Base-by-base conservation (phyloP, 2,888 invertebrate species). In the Steinernema scapterisci region DNA sequence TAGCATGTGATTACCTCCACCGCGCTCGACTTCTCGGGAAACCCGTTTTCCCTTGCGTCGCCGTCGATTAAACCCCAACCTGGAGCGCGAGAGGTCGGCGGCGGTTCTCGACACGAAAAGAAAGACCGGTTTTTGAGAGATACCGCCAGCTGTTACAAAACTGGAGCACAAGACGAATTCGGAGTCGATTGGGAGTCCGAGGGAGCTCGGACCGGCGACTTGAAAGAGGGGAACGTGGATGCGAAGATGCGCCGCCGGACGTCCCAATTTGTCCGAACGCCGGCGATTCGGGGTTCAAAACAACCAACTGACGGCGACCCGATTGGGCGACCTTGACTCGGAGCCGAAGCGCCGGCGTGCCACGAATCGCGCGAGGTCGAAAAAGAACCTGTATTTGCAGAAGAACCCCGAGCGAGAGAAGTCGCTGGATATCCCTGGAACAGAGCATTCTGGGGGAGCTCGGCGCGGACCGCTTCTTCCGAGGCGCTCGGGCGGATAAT, bases 271-370 rank as follows among this genome's bases (percentile, higher is more conserved):
- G 21, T 54, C 19, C 54, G 63, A 63, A 31, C 48, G 48, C 27
- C 38, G 54, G 21, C 54, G 54, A 21, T 48, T 48, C 48, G 48
- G 7, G 31, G 63, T 63, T 63, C 63, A 63, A 63, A 63, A 63
- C 63, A 63, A 63, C 31, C 5, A 48, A n/a, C 48, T n/a, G 48
- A 3, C 6, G 48, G 31, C 63, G 63, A 27, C 31, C 31, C 25
- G 63, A 27, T 63, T 25, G 63, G 63, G 16, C 38, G 63, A 63
- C 63, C 63, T 63, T 63, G 63, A 63, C 63, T 63, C 63, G 54
- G 21, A 54, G 54, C 9, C 63, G 54, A 6, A 54, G 21, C 54
- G 54, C 54, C 38, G 63, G 63, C 48, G 48, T 63, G 63, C 63
- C 63, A 25, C 16, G 63, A 31, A 63, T 21, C 27, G 25, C 63